phyloP scores from a whole-genome alignment of 2,888 invertebrate genomes.

The Anthophora plumipes region DNA sequence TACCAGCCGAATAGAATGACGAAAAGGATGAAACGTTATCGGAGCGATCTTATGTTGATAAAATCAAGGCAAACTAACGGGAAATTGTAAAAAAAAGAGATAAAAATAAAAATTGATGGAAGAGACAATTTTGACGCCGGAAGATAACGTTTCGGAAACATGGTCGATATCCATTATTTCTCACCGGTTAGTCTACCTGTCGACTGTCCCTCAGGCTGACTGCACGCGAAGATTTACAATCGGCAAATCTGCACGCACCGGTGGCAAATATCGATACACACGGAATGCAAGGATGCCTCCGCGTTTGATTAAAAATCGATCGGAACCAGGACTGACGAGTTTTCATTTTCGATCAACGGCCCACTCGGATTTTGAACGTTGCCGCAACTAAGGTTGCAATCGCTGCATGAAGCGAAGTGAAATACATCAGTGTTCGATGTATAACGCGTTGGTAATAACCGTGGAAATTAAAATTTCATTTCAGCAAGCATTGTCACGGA shows the following conservation, averaged over 20 bases:
- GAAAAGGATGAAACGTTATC: no score
- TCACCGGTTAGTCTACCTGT: slow-evolving; percentile 51
- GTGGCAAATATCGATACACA: neutral
- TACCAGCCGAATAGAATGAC: no score
- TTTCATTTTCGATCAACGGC: slow-evolving; percentile 11
- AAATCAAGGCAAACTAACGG: no score
- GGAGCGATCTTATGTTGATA: no score
- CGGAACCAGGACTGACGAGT: neutral
- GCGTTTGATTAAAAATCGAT: slow-evolving; percentile 61
- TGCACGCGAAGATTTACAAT: slow-evolving; percentile 48
- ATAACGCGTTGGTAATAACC: neutral
- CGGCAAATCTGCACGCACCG: slow-evolving; percentile 16
- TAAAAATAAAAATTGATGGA: neutral
- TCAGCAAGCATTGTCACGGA: neutral
- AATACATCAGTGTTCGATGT: slow-evolving; percentile 2
- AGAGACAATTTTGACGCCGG: neutral
- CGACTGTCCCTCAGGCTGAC: slow-evolving; percentile 61
- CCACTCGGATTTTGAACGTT: neutral
- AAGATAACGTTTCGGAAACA: slow-evolving; percentile 39
- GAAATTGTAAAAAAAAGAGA: neutral
- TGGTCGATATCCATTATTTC: slow-evolving; percentile 65
- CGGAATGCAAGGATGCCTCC: neutral
- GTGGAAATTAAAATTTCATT: slow-evolving; percentile 3
- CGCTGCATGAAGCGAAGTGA: neutral
- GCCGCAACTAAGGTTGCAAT: neutral